Conservation (phyloP, 2,797 vertebrate species). For the Cynodonichthys magdalenae region DNA sequence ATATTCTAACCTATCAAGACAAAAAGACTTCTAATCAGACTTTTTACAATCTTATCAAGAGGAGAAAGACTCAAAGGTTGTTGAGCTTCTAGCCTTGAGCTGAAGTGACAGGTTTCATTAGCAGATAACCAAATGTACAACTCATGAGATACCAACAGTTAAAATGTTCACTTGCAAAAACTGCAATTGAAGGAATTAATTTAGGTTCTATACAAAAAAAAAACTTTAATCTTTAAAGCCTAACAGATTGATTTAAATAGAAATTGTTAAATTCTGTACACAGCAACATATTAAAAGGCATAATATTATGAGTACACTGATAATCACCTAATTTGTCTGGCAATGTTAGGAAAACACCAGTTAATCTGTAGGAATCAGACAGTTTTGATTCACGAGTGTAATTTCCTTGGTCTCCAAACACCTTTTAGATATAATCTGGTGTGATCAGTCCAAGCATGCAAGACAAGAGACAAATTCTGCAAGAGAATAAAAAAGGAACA, state of each 20-base stretch:
- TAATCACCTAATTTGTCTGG: no score
- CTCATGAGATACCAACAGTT: not conserved
- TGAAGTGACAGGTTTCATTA: not conserved
- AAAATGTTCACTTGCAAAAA: not conserved
- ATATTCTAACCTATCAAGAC: no score
- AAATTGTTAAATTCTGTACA: no score
- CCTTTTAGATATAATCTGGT: no score
- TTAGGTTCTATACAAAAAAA: not conserved
- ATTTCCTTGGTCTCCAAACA: not conserved
- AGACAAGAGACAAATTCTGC: not conserved
- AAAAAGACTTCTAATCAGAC: no score
- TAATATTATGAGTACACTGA: no score
- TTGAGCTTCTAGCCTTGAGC: not conserved
- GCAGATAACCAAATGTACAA: not conserved
- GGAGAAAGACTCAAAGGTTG: not conserved
- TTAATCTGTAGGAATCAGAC: no score
- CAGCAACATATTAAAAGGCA: no score
- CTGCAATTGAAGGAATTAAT: not conserved
- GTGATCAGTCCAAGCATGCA: not conserved
- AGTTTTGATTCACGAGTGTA: not conserved
- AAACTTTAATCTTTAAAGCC: no score
- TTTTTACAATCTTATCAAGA: not conserved
- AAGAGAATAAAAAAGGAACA: not conserved
- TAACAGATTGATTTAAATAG: not conserved
- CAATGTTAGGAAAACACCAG: no score